These are phyloP conservation scores for Xenotilapia longispinis DNA, from an alignment of 2,113 vertebrate genomes.

Conservation along the genomic window DNA sequence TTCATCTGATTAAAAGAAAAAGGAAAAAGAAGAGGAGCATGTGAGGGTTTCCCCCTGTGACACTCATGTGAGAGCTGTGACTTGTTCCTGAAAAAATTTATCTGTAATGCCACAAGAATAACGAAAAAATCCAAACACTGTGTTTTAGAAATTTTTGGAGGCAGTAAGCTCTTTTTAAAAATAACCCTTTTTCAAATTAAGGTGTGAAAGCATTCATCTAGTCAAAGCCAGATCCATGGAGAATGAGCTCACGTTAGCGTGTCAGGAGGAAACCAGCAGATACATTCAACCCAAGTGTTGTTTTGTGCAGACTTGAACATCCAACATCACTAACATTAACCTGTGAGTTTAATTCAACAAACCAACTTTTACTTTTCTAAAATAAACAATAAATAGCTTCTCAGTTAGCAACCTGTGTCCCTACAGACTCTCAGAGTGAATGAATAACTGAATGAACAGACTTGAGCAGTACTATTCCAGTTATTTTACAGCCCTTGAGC, in stretches of 20 bases:
- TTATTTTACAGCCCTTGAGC: neutral
- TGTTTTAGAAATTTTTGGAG: neutral
- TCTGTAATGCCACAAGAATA: neutral
- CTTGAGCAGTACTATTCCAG: neutral
- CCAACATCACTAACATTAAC: neutral
- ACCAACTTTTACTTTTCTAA: neutral
- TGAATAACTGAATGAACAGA: neutral
- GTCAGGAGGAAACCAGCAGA: neutral
- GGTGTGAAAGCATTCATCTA: neutral
- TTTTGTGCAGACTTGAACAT: neutral
- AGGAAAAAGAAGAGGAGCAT: neutral
- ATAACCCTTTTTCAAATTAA: neutral
- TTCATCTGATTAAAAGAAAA: neutral
- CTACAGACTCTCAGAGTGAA: neutral
- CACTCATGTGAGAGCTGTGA: neutral
- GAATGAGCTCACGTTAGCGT: neutral
- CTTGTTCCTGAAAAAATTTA: neutral
- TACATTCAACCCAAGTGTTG: conserved; percentile 37
- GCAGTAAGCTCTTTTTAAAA: neutral
- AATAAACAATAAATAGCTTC: neutral
- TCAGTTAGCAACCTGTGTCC: neutral
- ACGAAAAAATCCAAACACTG: neutral
- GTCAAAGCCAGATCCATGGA: neutral
- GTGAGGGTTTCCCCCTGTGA: neutral
- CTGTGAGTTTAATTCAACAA: neutral